These are phyloP conservation scores for Melopsittacus undulatus DNA, from an alignment of 2,797 vertebrate genomes.

Conservation along the genomic window DNA sequence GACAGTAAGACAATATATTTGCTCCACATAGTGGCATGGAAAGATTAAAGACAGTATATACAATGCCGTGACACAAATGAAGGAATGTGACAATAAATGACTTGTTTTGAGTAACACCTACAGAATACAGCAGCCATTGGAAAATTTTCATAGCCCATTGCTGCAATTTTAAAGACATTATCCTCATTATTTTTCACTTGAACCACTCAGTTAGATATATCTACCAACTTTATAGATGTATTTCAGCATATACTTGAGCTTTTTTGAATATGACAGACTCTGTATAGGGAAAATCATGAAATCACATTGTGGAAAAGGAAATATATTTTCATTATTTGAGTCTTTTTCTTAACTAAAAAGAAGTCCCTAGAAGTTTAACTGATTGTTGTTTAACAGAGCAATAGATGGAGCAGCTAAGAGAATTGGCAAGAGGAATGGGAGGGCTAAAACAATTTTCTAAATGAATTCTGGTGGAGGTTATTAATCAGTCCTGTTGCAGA, in stretches of 20 bases:
- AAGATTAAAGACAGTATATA: not conserved
- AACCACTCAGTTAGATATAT: not conserved
- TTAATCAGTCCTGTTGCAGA: rapidly evolving
- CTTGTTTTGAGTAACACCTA: not conserved
- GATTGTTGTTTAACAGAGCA: not conserved
- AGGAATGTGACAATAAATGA: not conserved
- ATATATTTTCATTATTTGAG: not conserved
- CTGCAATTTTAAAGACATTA: not conserved
- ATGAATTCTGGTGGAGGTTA: not conserved
- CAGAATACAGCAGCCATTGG: not conserved
- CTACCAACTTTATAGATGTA: not conserved
- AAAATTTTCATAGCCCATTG: not conserved
- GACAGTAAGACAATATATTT: not conserved
- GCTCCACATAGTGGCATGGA: not conserved
- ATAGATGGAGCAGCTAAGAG: not conserved
- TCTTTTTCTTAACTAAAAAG: not conserved
- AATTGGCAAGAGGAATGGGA: rapidly evolving
- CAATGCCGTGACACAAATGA: not conserved
- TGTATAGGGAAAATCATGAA: not conserved
- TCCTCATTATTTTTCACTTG: not conserved
- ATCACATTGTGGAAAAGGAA: not conserved
- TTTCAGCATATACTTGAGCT: not conserved
- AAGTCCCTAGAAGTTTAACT: not conserved
- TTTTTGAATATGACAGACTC: not conserved
- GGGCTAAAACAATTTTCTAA: not conserved